Conservation (phyloP, 2,888 invertebrate genomes). For the Leucophenga montana region DNA sequence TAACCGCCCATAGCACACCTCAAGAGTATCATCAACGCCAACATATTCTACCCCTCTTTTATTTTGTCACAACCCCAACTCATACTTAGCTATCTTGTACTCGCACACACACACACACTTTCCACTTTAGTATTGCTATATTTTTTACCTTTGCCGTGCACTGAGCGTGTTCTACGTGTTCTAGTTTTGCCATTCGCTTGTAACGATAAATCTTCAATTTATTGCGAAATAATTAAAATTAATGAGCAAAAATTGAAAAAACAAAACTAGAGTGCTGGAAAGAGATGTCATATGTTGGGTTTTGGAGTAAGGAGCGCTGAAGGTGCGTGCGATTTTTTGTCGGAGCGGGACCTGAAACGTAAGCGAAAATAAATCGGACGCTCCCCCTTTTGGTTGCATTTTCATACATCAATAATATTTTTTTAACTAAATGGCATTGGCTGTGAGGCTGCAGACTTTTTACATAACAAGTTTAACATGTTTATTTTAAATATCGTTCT, state of each 20-base stretch:
- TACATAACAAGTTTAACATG: too few relatives aligned
- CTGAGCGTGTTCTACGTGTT: conserved; percentile 22
- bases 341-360: too few relatives aligned
- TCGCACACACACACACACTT: conserved; percentile 1
- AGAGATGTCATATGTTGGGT: too few relatives aligned
- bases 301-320: too few relatives aligned
- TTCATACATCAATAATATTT: too few relatives aligned
- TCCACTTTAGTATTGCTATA: conserved; percentile 11
- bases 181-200: conserved; percentile 35
- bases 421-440: too few relatives aligned
- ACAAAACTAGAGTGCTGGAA: too few relatives aligned
- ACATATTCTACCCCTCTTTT: conserved; percentile 39
- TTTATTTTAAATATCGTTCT: too few relatives aligned
- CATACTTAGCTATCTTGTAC: not conserved
- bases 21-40: conserved; percentile 36
- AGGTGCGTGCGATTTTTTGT: too few relatives aligned
- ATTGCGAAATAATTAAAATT: conserved; percentile 66
- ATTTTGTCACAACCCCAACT: conserved; percentile 32
- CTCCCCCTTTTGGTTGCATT: too few relatives aligned
- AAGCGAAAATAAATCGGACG: too few relatives aligned
- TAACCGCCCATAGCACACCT: not conserved
- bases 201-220: conserved; percentile 65
- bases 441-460: too few relatives aligned
- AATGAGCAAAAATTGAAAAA: conserved; percentile 64
- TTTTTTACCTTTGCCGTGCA: conserved; percentile 57